Evolutionary conservation across 2,113 vertebrate genomes (phyloP).

Genomic region (Pica pica): DNA sequence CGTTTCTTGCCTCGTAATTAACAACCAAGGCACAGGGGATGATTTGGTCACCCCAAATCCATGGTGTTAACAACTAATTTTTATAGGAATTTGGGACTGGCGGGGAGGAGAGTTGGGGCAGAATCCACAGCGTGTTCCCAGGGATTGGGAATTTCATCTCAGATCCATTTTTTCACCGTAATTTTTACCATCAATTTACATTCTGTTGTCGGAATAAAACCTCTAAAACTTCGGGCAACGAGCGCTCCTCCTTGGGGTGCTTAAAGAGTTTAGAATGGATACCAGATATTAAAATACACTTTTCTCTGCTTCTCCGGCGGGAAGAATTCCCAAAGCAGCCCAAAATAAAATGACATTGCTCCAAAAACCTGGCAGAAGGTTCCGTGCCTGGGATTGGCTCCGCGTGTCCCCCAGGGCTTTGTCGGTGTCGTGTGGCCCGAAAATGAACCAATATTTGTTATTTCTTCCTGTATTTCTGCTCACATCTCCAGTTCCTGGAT

Average conservation of each 20-base stretch:
- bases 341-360: not conserved
- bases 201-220: not conserved
- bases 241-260: accelerated
- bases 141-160: not conserved
- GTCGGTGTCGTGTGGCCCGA: accelerated
- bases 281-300: not conserved
- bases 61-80: accelerated
- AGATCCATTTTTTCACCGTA: not conserved
- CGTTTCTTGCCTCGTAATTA: not conserved
- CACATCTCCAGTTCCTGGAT: accelerated
- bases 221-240: accelerated
- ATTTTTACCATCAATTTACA: accelerated
- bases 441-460: accelerated
- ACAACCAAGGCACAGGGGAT: accelerated
- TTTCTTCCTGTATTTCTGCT: not conserved
- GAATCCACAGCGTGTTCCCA: accelerated
- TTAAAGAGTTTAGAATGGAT: not conserved
- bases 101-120: not conserved
- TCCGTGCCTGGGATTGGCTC: not conserved
- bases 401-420: accelerated
- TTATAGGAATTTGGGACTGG: not conserved
- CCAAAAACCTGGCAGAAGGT: not conserved
- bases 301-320: not conserved
- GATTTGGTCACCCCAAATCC: not conserved
- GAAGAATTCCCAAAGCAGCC: not conserved